A percentile compares a stretch with the other conserved stretches of the same genome.
phyloP scores from a whole-genome alignment of 2,888 invertebrate genomes.

The Serrognathus titanus region DNA sequence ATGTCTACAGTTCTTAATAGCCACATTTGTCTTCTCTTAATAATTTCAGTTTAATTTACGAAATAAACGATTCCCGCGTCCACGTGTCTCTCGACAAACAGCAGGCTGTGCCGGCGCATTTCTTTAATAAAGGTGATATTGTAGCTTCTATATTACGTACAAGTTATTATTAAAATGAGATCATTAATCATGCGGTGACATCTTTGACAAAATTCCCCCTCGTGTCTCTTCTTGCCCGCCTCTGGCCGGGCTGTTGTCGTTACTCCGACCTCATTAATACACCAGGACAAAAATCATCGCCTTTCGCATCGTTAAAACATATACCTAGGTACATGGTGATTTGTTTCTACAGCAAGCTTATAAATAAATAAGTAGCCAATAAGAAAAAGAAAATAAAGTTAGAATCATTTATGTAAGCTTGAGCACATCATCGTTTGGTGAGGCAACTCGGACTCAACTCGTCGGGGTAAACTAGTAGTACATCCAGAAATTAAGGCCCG shows the following conservation, averaged over 20 bases:
- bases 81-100: slow-evolving; percentile 42
- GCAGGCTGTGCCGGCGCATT: slow-evolving; percentile 24
- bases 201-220: slow-evolving; percentile 41
- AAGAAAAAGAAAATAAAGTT: too few relatives aligned
- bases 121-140: slow-evolving; percentile 48
- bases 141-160: slow-evolving; percentile 45
- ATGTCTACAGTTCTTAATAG: too few relatives aligned
- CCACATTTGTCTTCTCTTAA: neutral
- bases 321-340: too few relatives aligned
- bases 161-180: slow-evolving; percentile 53
- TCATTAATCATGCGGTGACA: slow-evolving; percentile 51
- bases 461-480: neutral
- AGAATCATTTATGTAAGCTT: neutral
- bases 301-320: too few relatives aligned
- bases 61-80: slow-evolving; percentile 15
- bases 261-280: slow-evolving; percentile 43
- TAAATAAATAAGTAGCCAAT: too few relatives aligned
- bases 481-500: slow-evolving; percentile 15
- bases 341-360: too few relatives aligned
- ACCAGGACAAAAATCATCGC: too few relatives aligned
- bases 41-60: neutral
- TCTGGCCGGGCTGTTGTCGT: slow-evolving; percentile 40
- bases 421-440: neutral
- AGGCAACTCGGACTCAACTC: neutral
- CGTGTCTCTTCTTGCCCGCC: slow-evolving; percentile 18